Percentiles rank a stretch among this genome's conserved stretches.
phyloP scores from a whole-genome alignment of 2,113 vertebrate species.

The Otocyon megalotis region DNA sequence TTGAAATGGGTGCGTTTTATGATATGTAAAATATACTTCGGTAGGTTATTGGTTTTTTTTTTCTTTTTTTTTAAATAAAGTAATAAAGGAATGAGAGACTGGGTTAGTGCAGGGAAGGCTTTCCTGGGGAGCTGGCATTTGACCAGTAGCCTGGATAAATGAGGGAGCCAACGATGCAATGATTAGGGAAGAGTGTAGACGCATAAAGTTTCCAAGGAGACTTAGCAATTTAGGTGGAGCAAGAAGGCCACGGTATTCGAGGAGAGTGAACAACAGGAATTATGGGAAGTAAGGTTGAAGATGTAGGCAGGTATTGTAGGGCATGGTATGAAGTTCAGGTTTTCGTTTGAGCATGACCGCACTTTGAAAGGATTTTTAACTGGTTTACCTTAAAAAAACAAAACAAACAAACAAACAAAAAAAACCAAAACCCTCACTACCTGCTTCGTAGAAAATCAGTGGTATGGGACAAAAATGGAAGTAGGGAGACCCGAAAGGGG shows the following conservation, averaged over 20 bases:
- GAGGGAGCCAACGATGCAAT: not conserved
- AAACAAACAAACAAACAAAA: too few relatives aligned
- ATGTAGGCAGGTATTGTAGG: not conserved
- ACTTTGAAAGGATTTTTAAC: not conserved
- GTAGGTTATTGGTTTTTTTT: not conserved
- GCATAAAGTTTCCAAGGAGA: not conserved
- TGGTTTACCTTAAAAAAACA: not conserved
- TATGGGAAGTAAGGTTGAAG: not conserved
- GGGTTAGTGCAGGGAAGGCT: not conserved
- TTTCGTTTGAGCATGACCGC: not conserved
- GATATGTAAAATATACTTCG: not conserved
- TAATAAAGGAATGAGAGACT: not conserved
- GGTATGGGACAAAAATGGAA: not conserved
- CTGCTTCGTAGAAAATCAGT: not conserved
- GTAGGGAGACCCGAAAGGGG: not conserved
- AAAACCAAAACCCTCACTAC: not conserved
- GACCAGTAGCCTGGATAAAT: not conserved
- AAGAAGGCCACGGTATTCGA: not conserved
- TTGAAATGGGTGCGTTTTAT: slow-evolving; percentile 12
- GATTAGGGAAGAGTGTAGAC: not conserved
- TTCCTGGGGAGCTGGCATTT: not conserved
- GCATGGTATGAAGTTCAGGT: not conserved
- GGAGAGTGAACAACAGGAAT: not conserved
- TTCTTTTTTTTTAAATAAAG: not conserved
- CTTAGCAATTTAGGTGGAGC: not conserved